phyloP scores from a whole-genome alignment of 2,797 vertebrate genomes.

The Anguilla pacifica region DNA sequence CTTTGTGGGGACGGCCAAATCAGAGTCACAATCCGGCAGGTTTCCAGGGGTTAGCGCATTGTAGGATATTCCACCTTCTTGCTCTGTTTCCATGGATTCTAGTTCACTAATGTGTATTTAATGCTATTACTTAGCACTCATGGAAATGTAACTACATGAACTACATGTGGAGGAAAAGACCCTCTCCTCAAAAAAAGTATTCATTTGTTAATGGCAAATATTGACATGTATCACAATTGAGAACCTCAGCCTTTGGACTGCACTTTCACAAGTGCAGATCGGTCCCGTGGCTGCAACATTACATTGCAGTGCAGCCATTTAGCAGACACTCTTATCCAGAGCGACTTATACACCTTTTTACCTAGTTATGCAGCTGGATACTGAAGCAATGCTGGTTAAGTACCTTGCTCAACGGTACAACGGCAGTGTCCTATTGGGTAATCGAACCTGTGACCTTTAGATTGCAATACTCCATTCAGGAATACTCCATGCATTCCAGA shows the following conservation, averaged over 20 bases:
- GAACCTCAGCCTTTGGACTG: neutral
- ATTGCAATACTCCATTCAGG: too few species aligned
- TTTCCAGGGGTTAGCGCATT: neutral
- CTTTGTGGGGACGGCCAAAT: neutral
- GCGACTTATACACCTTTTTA: too few species aligned
- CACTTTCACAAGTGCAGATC: neutral
- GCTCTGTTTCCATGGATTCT: neutral
- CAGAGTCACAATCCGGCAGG: neutral
- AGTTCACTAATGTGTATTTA: neutral
- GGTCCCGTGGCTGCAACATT: neutral
- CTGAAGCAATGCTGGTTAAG: too few species aligned
- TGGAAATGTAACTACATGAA: neutral
- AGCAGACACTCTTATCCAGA: too few species aligned
- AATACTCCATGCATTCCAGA: neutral
- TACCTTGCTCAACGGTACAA: too few species aligned
- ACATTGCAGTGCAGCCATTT: too few species aligned
- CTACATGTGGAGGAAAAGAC: neutral
- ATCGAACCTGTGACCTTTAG: too few species aligned
- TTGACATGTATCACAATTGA: neutral
- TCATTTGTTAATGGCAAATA: neutral
- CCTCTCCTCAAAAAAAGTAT: neutral
- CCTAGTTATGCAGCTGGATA: too few species aligned
- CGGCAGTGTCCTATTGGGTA: too few species aligned
- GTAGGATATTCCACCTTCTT: neutral
- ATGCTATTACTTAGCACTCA: neutral